Conservation (phyloP, 2,113 vertebrate genomes). For the Plotosus lineatus region DNA sequence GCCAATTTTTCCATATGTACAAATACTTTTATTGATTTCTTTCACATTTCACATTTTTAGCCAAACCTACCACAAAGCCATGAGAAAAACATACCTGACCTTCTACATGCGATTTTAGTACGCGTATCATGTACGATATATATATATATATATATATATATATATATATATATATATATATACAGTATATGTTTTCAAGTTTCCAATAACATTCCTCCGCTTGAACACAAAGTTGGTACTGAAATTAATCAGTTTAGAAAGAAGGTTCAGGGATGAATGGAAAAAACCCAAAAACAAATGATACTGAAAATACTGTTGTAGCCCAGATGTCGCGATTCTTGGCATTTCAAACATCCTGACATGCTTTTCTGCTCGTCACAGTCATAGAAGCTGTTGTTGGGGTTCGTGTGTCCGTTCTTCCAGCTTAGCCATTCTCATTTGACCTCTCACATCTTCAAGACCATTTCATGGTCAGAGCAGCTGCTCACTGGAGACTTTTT, state of each 20-base stretch:
- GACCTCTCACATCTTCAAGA: too few species aligned
- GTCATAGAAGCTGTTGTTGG: neutral
- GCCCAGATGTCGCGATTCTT: neutral
- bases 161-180: too few species aligned
- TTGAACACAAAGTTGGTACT: neutral
- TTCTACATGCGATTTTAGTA: neutral
- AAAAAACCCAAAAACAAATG: neutral
- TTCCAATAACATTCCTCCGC: neutral
- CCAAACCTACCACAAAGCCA: neutral
- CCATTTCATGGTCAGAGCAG: too few species aligned
- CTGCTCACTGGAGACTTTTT: too few species aligned
- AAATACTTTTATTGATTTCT: conserved; percentile 1
- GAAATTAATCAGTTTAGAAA: neutral
- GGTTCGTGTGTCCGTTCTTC: neutral
- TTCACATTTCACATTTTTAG: neutral
- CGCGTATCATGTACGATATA: too few species aligned
- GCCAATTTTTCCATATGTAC: neutral
- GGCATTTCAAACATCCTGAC: neutral
- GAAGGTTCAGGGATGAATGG: neutral
- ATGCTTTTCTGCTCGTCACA: neutral
- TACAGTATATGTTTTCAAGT: too few species aligned
- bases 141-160: too few species aligned
- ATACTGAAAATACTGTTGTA: neutral
- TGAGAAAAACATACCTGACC: neutral
- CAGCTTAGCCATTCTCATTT: neutral